Evolutionary conservation across 92 coral and sea anemone species (phyloP), one percentile per base, ranked within the genome.

Genomic region (Parazoanthus swiftii): DNA sequence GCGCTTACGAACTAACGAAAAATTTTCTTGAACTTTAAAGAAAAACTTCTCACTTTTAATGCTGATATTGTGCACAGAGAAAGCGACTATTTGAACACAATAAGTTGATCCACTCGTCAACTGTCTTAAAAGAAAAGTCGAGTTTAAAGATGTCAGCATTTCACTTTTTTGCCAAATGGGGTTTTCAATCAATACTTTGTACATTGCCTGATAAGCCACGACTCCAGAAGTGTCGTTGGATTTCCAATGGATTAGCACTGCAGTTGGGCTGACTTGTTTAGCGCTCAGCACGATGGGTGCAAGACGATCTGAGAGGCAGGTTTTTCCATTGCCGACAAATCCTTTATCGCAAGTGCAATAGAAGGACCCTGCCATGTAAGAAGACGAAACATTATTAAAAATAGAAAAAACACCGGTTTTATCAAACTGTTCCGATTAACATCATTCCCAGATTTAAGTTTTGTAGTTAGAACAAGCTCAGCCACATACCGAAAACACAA

Each of bases 271-370:
- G 74, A 89, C n/a, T 54, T 18, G 85, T 14, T 85, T 88, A 50
- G 87, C 73, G 5, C 23, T 81, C 74, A 89, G 21, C 3, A 85
- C 50, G 29, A 16, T 8, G 3, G 94, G 92, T 33, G 72, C 72
- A 33, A 42, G 48, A 8, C 56, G 88, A 44, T 54, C 43, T 9
- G 43, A 90, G 33, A 86, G 44, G 42, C 94, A 89, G 5, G 76
- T 86, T 42, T 75, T 51, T 3, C 94, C 94, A 50, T 92, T 51
- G 46, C 94, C 94, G 8, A 43, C 25, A 36, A 73, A 92, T 26
- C 92, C 94, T 5, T 85, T 15, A 3, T 29, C 23, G 33, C 94
- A 92, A 2, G 50, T 76, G 83, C 94, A 92, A 21, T 54, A 38
- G 68, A 81, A 76, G 6, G 94, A 92, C 8, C 94, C 94, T 92